Evolutionary conservation across 2,888 invertebrate species (phyloP), one percentile per base, ranked within the genome.

Genomic region (Clusia tigrina): DNA sequence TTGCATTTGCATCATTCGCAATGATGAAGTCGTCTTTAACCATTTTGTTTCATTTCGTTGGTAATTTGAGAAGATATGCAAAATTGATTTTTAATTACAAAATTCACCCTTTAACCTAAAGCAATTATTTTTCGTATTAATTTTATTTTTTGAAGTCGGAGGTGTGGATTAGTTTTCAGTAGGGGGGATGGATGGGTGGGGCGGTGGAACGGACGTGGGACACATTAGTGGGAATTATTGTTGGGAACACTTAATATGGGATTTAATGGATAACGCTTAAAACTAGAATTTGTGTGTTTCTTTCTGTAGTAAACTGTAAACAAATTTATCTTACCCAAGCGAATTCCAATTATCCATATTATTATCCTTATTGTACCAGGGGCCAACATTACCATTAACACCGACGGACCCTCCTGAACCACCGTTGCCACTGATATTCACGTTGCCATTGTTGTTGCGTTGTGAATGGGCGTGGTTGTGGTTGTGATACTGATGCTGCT

Each of bases 61-160:
- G 60, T 66, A 57, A 10, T 26, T 58, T 51, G 18, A 38, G 56
- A n/a, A n/a, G n/a, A n/a, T 25, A 58, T 66, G 64, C 60, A 42
- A 66, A 54, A 24, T 54, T 54, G 25, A 66, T 69, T 74, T 73
- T 74, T 76, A 78, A 81, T 81, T 81, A 81, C 81, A 81, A 81
- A 81, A 81, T 81, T 81, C 76, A 79, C 81, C 81, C 81, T 81
- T 82, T 82, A 81, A 78, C 82, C 81, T 78, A 77, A 80, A 81
- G 81, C 78, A 71, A 72, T 75, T 72, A 68, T 70, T 69, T 67
- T 70, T 73, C 73, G 63, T 68, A 71, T 60, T 64, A 58, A 55
- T 64, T 65, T 58, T n/a, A 17, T 62, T 51, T 62, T 55, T 60
- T 23, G 22, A 55, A 55, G 20, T 52, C 53, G 25, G 67, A 65